Evolutionary conservation across 2,797 vertebrate species (phyloP), one percentile per base, ranked within the genome.

Genomic region (Thripadectes ignobilis): DNA sequence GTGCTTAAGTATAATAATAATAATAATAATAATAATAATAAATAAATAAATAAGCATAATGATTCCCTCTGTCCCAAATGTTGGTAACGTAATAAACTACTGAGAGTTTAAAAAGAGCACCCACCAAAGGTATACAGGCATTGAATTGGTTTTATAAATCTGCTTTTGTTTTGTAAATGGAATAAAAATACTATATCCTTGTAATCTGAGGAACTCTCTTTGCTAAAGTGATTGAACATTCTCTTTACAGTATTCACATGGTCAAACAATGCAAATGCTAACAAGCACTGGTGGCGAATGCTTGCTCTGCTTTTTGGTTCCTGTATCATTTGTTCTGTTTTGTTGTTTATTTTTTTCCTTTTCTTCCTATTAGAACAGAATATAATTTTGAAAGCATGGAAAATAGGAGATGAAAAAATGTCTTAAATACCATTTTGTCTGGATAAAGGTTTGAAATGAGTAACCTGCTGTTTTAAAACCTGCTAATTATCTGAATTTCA

Each of bases 401-500:
- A 76, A 91, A 66, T 1, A 84, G 15, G 38, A 69, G 34, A 89
- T 92, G 88, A 0, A 1, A 12, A 71, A 82, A 59, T 14, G 14
- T 65, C 55, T 76, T 73, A 79, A 71, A 80, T 80, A 61, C 34
- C 1, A 71, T 89, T 93, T 94, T 54, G 52, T 57, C 63, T 89
- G 63, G 66, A 74, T 67, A 76, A 95, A 74, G 45, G 52, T 86
- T 92, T 88, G 69, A 48, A 88, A 75, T 67, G 86, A 92, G 54
- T 74, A 93, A 88, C 32, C 6, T 86, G 74, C 81, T 5, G 7
- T 85, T 74, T 77, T 91, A 68, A 73, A 69, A 92, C 96, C 93
- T 92, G 63, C 80, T 96, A 96, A 95, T 95, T 92, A 93, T 88
- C 92, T 82, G 54, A 69, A 93, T 90, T 95, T 96, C 72, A 79